These are phyloP conservation scores for Antigone vipio DNA, from an alignment of 2,113 vertebrate genomes.

Conservation along the genomic window DNA sequence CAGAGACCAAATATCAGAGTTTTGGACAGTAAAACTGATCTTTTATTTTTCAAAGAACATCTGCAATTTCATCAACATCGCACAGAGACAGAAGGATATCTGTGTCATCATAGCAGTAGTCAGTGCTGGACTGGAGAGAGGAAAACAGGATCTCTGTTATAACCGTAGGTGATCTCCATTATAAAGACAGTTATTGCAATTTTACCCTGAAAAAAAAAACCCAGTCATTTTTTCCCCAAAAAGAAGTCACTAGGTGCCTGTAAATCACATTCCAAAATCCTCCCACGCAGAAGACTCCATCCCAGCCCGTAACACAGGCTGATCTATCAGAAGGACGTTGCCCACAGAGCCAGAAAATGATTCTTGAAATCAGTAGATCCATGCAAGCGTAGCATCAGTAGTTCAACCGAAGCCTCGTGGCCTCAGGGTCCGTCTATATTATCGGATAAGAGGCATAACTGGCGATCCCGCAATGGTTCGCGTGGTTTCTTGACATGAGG, in stretches of 20 bases:
- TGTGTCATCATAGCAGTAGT: accelerated
- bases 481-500: conserved; percentile 70
- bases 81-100: accelerated
- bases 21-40: background rate
- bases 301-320: background rate
- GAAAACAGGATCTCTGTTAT: too few species aligned
- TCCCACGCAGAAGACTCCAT: background rate
- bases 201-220: background rate
- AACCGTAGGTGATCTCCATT: background rate
- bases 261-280: background rate
- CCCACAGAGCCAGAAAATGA: background rate
- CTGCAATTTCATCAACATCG: background rate
- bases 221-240: background rate
- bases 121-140: background rate
- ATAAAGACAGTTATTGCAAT: background rate
- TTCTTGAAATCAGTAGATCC: background rate
- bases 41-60: background rate
- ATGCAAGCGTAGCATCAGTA: background rate
- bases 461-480: conserved; percentile 76
- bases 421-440: conserved; percentile 2
- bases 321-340: background rate
- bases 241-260: background rate
- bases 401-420: background rate
- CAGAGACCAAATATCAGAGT: accelerated
- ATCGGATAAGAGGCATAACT: conserved; percentile 67